A percentile compares a stretch with the other conserved stretches of the same genome.
phyloP scores from a whole-genome alignment of 2,888 invertebrate genomes.

The Drepana falcataria region DNA sequence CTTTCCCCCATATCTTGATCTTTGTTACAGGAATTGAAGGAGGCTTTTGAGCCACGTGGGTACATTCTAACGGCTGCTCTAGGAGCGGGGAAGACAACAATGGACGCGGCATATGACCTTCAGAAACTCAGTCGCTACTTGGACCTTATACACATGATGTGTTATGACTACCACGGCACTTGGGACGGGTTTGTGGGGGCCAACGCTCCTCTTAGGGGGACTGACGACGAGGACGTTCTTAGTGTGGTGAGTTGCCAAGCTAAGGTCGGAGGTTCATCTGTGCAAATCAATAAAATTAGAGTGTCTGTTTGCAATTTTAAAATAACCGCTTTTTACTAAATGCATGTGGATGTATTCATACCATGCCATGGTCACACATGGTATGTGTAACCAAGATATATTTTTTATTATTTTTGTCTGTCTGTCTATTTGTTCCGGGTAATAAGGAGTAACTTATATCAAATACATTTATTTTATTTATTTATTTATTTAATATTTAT shows the following conservation, averaged over 20 bases:
- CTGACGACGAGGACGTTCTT: slow-evolving; percentile 69
- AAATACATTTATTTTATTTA: no score
- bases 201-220: slow-evolving; percentile 85
- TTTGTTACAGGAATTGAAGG: slow-evolving; percentile 80
- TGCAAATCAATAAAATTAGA: no score
- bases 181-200: slow-evolving; percentile 88
- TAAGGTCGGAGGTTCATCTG: no score
- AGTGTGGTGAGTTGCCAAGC: slow-evolving; percentile 85
- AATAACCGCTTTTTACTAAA: no score
- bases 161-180: slow-evolving; percentile 92
- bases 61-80: slow-evolving; percentile 89
- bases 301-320: no score
- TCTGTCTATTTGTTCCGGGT: no score
- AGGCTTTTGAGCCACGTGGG: slow-evolving; percentile 82
- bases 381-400: no score
- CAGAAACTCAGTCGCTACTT: slow-evolving; percentile 82
- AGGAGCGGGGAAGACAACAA: slow-evolving; percentile 86
- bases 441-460: no score
- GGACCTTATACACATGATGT: slow-evolving; percentile 90
- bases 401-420: no score
- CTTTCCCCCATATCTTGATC: slow-evolving; percentile 5
- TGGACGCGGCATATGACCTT: slow-evolving; percentile 88
- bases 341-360: no score
- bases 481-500: no score
- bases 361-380: no score